Evolutionary conservation across 2,888 invertebrate species (phyloP).

Genomic region (Drosophila macrospina): DNA sequence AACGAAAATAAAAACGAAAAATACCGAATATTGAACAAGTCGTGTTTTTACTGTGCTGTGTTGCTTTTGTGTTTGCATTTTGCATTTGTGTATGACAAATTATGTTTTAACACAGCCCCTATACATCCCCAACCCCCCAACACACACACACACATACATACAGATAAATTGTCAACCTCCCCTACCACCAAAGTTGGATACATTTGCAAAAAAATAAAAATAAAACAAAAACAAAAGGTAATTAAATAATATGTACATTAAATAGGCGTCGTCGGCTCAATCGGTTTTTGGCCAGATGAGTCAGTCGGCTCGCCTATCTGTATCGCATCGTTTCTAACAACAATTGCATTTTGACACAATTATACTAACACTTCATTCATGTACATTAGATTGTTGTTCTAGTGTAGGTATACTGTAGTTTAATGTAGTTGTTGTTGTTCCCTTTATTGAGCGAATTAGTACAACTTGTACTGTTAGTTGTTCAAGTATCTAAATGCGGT

Average conservation of each 20-base stretch:
- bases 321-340: slow-evolving; percentile 36
- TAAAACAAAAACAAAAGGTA: slow-evolving; percentile 52
- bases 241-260: slow-evolving; percentile 41
- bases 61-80: slow-evolving; percentile 26
- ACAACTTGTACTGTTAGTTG: slow-evolving; percentile 59
- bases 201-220: slow-evolving; percentile 1
- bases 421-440: slow-evolving; percentile 17
- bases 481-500: slow-evolving; percentile 31
- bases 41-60: slow-evolving; percentile 22
- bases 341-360: slow-evolving; percentile 53
- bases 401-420: slow-evolving; percentile 11
- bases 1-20: slow-evolving; percentile 81
- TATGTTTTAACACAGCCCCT: slow-evolving; percentile 28
- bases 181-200: slow-evolving; percentile 45
- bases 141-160: not conserved
- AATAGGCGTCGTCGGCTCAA: slow-evolving; percentile 46
- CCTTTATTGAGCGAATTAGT: slow-evolving; percentile 3
- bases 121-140: not conserved
- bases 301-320: slow-evolving; percentile 46
- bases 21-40: slow-evolving; percentile 68
- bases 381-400: slow-evolving; percentile 23
- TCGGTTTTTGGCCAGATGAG: slow-evolving; percentile 51
- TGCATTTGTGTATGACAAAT: slow-evolving; percentile 24
- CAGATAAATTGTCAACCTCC: not conserved
- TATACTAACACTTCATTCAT: slow-evolving; percentile 43